Conservation (phyloP, 2,888 invertebrate species). For the Chrysolina americana region DNA sequence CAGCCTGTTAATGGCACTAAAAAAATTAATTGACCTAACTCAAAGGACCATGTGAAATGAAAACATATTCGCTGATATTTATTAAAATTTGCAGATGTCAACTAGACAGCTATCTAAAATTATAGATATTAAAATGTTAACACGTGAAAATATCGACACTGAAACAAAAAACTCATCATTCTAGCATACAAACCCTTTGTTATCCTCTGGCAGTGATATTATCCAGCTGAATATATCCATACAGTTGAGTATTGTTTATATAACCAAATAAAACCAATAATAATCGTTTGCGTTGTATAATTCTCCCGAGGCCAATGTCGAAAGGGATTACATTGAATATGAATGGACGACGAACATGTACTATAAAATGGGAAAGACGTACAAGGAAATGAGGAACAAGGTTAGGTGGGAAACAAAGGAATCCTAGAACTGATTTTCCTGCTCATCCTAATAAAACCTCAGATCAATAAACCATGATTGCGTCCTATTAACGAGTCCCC, state of each 20-base stretch:
- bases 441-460: background rate
- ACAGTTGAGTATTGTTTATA: background rate
- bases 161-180: no score
- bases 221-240: background rate
- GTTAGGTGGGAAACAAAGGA: background rate
- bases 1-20: no score
- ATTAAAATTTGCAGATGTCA: no score
- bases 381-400: background rate
- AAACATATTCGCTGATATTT: no score
- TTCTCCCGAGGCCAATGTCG: background rate
- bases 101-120: no score
- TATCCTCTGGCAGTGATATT: background rate
- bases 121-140: no score
- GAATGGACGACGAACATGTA: background rate
- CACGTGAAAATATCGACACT: no score
- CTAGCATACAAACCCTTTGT: background rate
- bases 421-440: background rate
- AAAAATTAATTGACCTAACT: no score
- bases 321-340: background rate
- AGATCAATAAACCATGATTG: background rate
- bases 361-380: background rate
- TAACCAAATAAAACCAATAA: background rate
- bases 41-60: no score
- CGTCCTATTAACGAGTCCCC: background rate
- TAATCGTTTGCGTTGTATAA: background rate